Evolutionary conservation across 1,140 invertebrate genomes (phyloP).

Genomic region (Venustaconcha ellipsiformis): DNA sequence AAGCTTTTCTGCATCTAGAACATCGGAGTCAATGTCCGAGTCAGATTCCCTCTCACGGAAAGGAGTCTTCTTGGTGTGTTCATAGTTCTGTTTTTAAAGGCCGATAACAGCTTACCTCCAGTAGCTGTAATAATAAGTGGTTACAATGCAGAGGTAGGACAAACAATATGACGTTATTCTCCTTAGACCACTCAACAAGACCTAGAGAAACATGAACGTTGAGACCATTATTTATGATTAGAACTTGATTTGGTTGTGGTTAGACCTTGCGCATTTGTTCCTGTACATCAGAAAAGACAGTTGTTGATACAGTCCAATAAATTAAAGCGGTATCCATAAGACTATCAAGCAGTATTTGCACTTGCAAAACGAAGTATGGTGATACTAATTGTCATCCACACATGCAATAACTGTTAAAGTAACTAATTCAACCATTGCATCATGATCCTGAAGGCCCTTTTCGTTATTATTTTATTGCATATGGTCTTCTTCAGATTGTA

Average conservation of each 20-base stretch:
- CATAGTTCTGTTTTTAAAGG: not conserved
- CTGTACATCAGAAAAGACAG: conserved; percentile 30
- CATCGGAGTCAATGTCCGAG: no score
- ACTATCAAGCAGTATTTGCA: conserved; percentile 54
- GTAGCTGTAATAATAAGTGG: conserved; percentile 22
- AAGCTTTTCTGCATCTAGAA: no score
- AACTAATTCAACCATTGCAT: no score
- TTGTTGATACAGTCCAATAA: conserved; percentile 15
- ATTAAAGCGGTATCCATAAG: conserved; percentile 21
- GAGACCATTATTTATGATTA: conserved; percentile 26
- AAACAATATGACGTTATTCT: conserved; percentile 27
- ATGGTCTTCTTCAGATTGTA: conserved; percentile 45
- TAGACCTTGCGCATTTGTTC: conserved; percentile 25
- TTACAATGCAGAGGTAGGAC: conserved; percentile 20
- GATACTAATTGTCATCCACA: conserved; percentile 33
- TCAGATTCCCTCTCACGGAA: no score
- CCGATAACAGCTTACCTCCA: conserved; percentile 14
- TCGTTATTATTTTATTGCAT: conserved; percentile 59
- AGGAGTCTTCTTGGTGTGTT: no score
- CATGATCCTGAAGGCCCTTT: conserved; percentile 46
- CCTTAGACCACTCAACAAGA: conserved; percentile 29
- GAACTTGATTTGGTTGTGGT: not conserved
- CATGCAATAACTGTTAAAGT: no score
- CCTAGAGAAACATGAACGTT: conserved; percentile 12
- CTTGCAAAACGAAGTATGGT: conserved; percentile 67